Base-by-base conservation (phyloP, 2,888 invertebrate genomes). In the Melangyna quadrimaculata region DNA sequence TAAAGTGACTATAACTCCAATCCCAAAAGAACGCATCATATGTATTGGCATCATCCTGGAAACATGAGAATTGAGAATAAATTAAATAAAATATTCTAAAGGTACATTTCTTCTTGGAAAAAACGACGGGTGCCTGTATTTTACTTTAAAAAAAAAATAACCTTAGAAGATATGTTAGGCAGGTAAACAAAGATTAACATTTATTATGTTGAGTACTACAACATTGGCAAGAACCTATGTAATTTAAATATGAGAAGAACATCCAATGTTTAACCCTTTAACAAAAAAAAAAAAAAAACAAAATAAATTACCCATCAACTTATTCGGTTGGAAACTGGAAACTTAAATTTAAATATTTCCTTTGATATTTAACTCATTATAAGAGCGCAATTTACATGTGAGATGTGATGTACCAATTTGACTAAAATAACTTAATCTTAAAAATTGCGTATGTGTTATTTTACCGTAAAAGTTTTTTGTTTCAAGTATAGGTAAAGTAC, bases 21-120 rank as follows among this genome's bases (percentile, higher is more conserved):
- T 89, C 74, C 91, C 88, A 78, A 90, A 87, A 80, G 90, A 89
- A 88, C 89, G 89, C 67, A 89, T 88, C 69, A 90, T 87, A 89
- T 89, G 89, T 87, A 90, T 89, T 81, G 90, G 88, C 89, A 90
- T 89, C 91, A 90, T 91, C 88, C 88, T 89, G 88, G n/a, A 88
- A 88, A 61, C 32, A 80, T 10, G 61, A 61, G 1, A 69, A 59
- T 63, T 48, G 4, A 65, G 24, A 27, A 29, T 32, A 32, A 59
- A 22, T 35, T 35, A 37, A 57, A 53, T 2, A 48, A 40, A 71
- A n/a, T 6, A 27, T 43, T 37, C 3, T 32, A 45, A 63, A 14
- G 19, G 1, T 57, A n/a, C n/a, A 35, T 59, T 35, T 37, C 6
- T 3, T 1, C 12, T 35, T 35, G 6, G 7, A 12, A 19, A 19